Conservation (phyloP, 2,888 invertebrate genomes). For the Ctenicera cuprea region DNA sequence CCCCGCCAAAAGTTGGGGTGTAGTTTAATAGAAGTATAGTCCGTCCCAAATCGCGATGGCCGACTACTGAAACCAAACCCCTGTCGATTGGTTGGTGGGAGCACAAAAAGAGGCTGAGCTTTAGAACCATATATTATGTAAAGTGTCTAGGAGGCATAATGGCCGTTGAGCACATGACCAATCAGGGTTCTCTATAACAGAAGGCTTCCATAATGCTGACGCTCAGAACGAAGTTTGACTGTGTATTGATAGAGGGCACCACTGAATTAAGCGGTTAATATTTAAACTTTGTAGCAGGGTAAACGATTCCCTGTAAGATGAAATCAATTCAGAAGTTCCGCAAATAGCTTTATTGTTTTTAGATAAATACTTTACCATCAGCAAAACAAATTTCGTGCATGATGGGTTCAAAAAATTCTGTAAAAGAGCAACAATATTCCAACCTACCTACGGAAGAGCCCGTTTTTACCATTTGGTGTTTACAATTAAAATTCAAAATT, state of each 20-base stretch:
- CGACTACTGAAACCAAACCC: constrained; percentile 59
- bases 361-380: no score
- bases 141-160: constrained; percentile 72
- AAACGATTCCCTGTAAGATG: background rate
- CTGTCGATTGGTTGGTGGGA: constrained; percentile 64
- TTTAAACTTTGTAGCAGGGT: constrained; percentile 26
- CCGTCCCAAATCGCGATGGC: constrained; percentile 70
- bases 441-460: no score
- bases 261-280: constrained; percentile 45
- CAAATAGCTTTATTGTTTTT: no score
- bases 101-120: constrained; percentile 65
- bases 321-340: no score
- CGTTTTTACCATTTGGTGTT: no score
- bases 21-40: constrained; percentile 59
- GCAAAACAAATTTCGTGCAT: no score
- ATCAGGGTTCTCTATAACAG: constrained; percentile 63
- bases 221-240: constrained; percentile 54
- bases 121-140: constrained; percentile 66
- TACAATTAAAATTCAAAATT: no score
- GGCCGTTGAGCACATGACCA: constrained; percentile 73
- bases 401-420: no score
- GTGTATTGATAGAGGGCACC: constrained; percentile 63
- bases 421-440: no score
- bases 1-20: constrained; percentile 50
- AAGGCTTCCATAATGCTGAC: constrained; percentile 52